Conservation (phyloP, 1,140 invertebrate genomes). For the Micrasema longulum region DNA sequence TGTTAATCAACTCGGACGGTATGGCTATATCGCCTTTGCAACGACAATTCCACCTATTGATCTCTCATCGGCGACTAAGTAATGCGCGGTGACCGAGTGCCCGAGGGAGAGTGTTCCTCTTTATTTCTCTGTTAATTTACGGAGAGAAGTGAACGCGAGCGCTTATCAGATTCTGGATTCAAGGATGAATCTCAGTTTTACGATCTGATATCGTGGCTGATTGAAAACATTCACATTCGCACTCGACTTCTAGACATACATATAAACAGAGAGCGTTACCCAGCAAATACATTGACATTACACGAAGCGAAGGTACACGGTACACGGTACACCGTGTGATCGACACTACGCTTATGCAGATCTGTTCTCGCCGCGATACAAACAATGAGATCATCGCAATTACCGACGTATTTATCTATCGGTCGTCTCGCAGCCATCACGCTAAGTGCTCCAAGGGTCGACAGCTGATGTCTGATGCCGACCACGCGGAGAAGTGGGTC, state of each 20-base stretch:
- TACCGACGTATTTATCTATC: not conserved
- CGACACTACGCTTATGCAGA: slow-evolving; percentile 1
- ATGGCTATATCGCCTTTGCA: not conserved
- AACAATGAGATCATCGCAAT: slow-evolving; percentile 29
- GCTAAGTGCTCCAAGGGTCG: slow-evolving; percentile 3
- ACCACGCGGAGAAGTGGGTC: not conserved
- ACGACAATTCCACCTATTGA: slow-evolving; percentile 22
- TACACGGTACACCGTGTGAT: slow-evolving; percentile 4
- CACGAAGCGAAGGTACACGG: no score
- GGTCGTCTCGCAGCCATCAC: not conserved
- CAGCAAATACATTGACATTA: no score
- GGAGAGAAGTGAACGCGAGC: not conserved
- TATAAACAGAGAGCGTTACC: no score
- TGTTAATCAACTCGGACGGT: slow-evolving; percentile 18
- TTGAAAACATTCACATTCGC: not conserved
- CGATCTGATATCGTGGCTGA: slow-evolving; percentile 3
- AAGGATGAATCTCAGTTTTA: slow-evolving; percentile 12
- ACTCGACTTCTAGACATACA: no score
- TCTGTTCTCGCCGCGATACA: not conserved
- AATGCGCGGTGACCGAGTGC: slow-evolving; percentile 5
- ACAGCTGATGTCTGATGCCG: not conserved
- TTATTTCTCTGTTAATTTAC: slow-evolving; percentile 16
- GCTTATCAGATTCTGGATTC: not conserved
- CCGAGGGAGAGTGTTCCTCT: slow-evolving; percentile 7
- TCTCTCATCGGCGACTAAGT: slow-evolving; percentile 9